phyloP scores from a whole-genome alignment of 2,797 vertebrate species.

The Balearica regulorum region DNA sequence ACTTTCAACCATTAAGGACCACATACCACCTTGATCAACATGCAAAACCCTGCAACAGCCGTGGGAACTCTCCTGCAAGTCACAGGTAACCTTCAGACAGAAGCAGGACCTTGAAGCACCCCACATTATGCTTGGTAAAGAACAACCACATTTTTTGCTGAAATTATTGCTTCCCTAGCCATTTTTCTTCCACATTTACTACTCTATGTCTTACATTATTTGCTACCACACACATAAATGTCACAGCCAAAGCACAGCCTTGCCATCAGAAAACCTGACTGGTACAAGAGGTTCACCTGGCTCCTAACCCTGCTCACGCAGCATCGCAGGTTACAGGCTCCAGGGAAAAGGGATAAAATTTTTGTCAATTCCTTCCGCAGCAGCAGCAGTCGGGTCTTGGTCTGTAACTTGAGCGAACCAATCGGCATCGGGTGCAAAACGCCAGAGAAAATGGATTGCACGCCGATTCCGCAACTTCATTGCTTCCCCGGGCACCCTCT shows the following conservation, averaged over 20 bases:
- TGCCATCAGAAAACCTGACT: background rate
- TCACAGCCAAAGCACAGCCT: background rate
- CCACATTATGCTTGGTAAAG: too few relatives aligned
- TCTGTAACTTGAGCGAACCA: background rate
- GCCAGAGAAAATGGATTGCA: background rate
- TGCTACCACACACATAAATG: background rate
- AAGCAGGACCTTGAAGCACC: background rate
- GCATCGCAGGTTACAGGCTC: background rate
- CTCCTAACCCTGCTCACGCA: background rate
- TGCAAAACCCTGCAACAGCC: background rate
- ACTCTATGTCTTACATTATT: fast-evolving
- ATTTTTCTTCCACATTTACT: background rate
- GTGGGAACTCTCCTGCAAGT: background rate
- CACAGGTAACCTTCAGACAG: background rate
- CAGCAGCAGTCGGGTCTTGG: background rate
- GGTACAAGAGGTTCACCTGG: background rate
- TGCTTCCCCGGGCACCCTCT: background rate
- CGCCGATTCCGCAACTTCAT: background rate
- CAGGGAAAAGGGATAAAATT: fast-evolving
- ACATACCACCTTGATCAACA: background rate
- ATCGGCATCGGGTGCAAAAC: fast-evolving
- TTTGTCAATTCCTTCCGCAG: background rate
- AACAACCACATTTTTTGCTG: fast-evolving
- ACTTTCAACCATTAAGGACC: background rate
- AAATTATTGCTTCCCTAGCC: background rate